Evolutionary conservation across 2,888 invertebrate species (phyloP).

Genomic region (Epinotia nisella): DNA sequence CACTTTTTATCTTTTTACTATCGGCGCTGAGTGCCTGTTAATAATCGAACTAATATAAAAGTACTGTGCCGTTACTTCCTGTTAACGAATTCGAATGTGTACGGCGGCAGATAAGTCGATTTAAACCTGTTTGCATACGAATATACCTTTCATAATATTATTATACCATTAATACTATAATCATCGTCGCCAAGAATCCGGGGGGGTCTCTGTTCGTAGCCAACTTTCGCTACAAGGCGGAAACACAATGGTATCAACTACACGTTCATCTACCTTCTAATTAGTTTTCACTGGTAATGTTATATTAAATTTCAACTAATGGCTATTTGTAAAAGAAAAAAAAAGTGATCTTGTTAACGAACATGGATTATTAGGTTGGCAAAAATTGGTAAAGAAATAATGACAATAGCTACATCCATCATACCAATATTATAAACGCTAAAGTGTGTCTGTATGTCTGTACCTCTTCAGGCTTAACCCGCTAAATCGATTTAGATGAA

Average conservation of each 20-base stretch:
- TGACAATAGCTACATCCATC: background rate
- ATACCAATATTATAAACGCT: too few species aligned
- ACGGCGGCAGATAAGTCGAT: background rate
- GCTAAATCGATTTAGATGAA: too few species aligned
- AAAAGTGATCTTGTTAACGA: too few species aligned
- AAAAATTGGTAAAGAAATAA: background rate
- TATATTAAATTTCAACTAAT: too few species aligned
- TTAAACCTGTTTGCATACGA: background rate
- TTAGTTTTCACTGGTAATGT: too few species aligned
- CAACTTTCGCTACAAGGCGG: background rate
- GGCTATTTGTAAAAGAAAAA: too few species aligned
- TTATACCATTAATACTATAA: background rate
- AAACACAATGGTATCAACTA: background rate
- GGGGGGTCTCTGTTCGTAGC: background rate
- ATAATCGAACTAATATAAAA: constrained; percentile 44
- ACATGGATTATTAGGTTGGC: too few species aligned
- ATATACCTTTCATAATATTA: background rate
- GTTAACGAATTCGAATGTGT: constrained; percentile 30
- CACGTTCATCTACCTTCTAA: too few species aligned
- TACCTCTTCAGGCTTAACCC: too few species aligned
- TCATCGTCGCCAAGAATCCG: too few species aligned
- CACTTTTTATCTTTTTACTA: constrained; percentile 60
- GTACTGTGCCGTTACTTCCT: constrained; percentile 39
- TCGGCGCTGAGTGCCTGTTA: constrained; percentile 48
- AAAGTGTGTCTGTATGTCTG: too few species aligned